phyloP scores from a whole-genome alignment of 2,888 invertebrate species.

The Sminthurinus aureus region DNA sequence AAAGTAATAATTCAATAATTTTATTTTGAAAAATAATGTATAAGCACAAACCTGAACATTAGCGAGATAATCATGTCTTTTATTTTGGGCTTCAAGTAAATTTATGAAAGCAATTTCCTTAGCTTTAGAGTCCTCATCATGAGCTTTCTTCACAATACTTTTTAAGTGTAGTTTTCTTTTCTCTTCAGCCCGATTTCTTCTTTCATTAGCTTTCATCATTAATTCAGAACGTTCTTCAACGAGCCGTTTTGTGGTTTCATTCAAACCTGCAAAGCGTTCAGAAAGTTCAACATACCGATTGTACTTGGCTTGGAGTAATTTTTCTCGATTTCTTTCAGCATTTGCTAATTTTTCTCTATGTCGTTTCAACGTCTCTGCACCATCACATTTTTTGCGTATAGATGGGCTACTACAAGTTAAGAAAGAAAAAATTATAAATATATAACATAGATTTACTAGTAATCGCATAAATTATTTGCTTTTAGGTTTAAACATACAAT shows the following conservation, averaged over 20 bases:
- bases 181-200: conserved; percentile 83
- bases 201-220: conserved; percentile 60
- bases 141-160: conserved; percentile 91
- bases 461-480: no score
- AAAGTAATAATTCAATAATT: no score
- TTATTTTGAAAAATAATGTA: no score
- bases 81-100: conserved; percentile 86
- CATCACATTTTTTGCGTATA: conserved; percentile 57
- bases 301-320: conserved; percentile 72
- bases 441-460: no score
- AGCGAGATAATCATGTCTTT: conserved; percentile 87
- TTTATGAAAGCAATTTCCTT: conserved; percentile 98
- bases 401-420: no score
- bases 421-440: no score
- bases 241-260: conserved; percentile 57
- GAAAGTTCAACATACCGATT: conserved; percentile 58
- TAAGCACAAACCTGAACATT: conserved; percentile 77
- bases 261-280: conserved; percentile 57
- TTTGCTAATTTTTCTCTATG: conserved; percentile 91
- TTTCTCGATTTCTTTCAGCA: conserved; percentile 85
- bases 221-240: conserved; percentile 48
- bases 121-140: conserved; percentile 95
- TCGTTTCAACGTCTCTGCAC: conserved; percentile 71
- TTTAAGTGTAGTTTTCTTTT: conserved; percentile 83
- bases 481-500: no score